A percentile compares a stretch with the other conserved stretches of the same genome.
phyloP scores from a whole-genome alignment of 2,797 vertebrate species.

The Neosilurus mollespiculum region DNA sequence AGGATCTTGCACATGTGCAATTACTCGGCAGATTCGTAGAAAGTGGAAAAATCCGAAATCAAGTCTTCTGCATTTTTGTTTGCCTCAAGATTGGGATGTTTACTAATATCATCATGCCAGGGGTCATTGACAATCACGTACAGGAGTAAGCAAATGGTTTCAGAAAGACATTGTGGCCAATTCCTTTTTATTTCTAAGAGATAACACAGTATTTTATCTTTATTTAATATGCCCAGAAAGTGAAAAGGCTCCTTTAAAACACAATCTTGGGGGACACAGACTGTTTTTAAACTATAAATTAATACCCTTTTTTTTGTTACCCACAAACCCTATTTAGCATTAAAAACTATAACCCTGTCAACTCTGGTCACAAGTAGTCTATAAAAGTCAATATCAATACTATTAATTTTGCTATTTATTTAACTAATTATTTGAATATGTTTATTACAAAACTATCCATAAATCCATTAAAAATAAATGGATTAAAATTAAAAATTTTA shows the following conservation, averaged over 20 bases:
- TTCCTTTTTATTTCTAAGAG: no score
- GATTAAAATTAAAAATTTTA: background rate
- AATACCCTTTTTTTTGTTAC: background rate
- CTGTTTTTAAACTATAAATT: background rate
- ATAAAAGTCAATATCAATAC: background rate
- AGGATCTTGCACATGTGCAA: no score
- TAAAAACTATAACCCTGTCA: background rate
- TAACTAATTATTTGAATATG: background rate
- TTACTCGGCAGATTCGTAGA: no score
- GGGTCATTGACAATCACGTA: no score
- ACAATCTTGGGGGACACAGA: background rate
- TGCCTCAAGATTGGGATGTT: no score
- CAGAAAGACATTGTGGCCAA: no score
- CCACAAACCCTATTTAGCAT: background rate
- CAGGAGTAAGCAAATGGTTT: no score
- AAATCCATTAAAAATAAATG: background rate
- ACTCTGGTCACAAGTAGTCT: background rate
- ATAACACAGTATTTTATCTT: no score
- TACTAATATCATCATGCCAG: no score
- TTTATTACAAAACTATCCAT: background rate
- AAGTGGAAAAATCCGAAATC: no score
- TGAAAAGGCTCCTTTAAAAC: background rate
- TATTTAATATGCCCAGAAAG: no score
- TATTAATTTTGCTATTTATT: background rate
- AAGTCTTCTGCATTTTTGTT: no score